Conservation (phyloP, 2,113 vertebrate genomes). For the Sphaerodactylus townsendi region DNA sequence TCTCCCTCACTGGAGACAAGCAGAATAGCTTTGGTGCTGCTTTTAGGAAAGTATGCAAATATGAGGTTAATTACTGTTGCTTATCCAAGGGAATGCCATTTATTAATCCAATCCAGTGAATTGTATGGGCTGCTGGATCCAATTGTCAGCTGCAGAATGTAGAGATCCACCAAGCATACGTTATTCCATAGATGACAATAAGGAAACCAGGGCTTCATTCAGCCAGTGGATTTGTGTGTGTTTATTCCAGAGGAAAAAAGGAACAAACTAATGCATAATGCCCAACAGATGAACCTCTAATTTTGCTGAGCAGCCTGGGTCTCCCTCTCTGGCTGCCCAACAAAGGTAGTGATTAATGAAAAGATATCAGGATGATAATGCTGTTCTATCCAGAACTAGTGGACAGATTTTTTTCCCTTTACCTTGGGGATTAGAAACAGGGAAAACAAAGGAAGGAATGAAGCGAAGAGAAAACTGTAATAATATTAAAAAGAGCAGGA, state of each 20-base stretch:
- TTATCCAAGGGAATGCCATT: not conserved
- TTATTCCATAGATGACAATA: not conserved
- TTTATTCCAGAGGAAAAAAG: conserved; percentile 1
- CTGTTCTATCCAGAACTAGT: conserved; percentile 79
- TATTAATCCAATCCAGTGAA: not conserved
- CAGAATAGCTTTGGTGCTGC: not conserved
- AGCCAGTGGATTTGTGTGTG: not conserved
- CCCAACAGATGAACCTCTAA: conserved; percentile 59
- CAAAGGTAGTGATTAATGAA: conserved; percentile 87
- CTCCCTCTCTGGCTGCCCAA: conserved; percentile 68
- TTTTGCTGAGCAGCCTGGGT: conserved; percentile 69
- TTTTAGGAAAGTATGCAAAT: not conserved
- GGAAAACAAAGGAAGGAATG: conserved; percentile 29
- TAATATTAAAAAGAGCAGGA: conserved; percentile 32
- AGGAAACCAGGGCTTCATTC: not conserved
- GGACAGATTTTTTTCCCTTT: conserved; percentile 43
- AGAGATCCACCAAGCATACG: too few relatives aligned
- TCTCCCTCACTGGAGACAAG: not conserved
- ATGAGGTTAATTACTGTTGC: not conserved
- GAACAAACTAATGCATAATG: conserved; percentile 54
- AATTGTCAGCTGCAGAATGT: not conserved
- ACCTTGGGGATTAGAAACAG: conserved; percentile 40
- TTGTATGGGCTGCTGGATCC: not conserved
- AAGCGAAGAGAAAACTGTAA: conserved; percentile 14
- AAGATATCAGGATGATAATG: conserved; percentile 85